These are phyloP conservation scores for Galeopsomyia nigrocyanea DNA, from an alignment of 2,888 invertebrate genomes.

Conservation along the genomic window DNA sequence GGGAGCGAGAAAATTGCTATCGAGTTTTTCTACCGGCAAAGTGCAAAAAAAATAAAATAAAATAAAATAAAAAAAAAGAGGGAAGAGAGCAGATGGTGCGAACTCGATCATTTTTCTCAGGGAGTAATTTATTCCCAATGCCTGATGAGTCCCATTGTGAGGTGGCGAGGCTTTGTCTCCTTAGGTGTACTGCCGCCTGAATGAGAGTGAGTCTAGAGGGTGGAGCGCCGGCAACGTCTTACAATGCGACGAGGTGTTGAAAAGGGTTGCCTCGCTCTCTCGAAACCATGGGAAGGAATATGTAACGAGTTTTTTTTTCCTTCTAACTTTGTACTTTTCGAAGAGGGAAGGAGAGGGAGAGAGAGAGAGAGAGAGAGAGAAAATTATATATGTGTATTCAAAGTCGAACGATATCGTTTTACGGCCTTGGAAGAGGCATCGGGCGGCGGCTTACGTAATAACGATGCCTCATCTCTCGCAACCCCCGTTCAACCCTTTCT, in stretches of 20 bases:
- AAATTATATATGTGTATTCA: not conserved
- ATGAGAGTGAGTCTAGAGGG: constrained; percentile 50
- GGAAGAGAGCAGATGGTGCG: constrained; percentile 28
- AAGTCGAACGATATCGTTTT: constrained; percentile 1
- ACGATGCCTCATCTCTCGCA: constrained; percentile 41
- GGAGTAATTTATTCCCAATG: constrained; percentile 64
- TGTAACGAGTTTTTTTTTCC: no score
- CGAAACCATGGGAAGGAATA: no score
- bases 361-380: constrained; percentile 35
- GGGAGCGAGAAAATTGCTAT: not conserved
- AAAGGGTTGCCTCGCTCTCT: no score
- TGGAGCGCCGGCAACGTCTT: constrained; percentile 9
- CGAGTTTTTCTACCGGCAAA: not conserved
- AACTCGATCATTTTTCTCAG: constrained; percentile 58
- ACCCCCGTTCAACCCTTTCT: constrained; percentile 27
- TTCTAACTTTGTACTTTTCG: no score
- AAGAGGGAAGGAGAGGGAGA: constrained; percentile 25
- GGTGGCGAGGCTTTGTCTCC: constrained; percentile 49
- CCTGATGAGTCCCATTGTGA: constrained; percentile 64
- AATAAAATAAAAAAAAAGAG: no score
- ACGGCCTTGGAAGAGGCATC: not conserved
- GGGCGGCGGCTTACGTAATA: constrained; percentile 18
- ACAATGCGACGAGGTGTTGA: constrained; percentile 42
- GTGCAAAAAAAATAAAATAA: no score
- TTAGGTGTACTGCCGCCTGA: constrained; percentile 36